Base-by-base conservation (phyloP, 2,888 invertebrate genomes). In the Papilio protenor region DNA sequence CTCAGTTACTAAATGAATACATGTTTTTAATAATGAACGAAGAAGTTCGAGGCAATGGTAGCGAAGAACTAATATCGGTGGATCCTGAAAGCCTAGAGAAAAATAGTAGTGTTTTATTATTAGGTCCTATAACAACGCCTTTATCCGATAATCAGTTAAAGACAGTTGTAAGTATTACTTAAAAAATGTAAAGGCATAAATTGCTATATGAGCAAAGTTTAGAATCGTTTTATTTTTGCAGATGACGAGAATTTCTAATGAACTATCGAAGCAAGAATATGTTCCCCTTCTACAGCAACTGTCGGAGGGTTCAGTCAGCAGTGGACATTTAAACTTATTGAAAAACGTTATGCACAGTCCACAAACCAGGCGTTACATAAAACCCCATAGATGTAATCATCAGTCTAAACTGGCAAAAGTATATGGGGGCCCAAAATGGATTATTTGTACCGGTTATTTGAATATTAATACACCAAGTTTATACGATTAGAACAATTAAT, bases 311-410 rank as follows among this genome's bases (percentile, higher is more conserved):
- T 83, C 84, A 27, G 79, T 92, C 3, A 87, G 83, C 74, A 84
- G 87, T 71, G 85, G 83, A 66, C 91, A 92, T 78, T 81, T 87
- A 79, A 88, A 81, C 74, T 77, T 93, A 64, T 83, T 89, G 76
- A 92, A 91, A 79, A 92, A 90, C 78, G 84, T 94, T 57, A 81
- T 94, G 14, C 87, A 86, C 33, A 92, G 93, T 14, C 87, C 90
- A 0, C 87, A 91, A 81, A 91, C 94, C 52, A 86, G 94, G 82
- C 88, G 94, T 85, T 94, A 92, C 80, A 93, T 94, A 18, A 94
- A 94, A 84, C 92, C 94, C 40, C 94, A 94, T 78, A 86, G 94
- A 84, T 94, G 94, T 79, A 94, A 94, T 80, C 89, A 94, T 79
- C 93, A 92, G 82, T 92, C 94, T 10, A 88, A 87, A 81, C 82